Evolutionary conservation across 2,797 vertebrate genomes (phyloP).

Genomic region (Diplodus sargus): DNA sequence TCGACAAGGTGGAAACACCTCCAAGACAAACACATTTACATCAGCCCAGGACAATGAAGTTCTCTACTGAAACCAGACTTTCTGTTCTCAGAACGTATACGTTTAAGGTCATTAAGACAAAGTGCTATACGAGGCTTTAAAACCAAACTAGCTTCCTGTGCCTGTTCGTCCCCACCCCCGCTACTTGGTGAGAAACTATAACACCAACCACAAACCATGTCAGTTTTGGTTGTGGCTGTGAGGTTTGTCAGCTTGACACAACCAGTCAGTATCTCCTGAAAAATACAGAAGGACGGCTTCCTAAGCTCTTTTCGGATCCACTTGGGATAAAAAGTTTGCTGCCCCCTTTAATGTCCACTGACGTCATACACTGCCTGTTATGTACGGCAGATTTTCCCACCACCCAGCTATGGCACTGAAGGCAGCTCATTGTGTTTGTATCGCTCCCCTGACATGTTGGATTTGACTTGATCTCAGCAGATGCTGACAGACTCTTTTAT

Average conservation of each 20-base stretch:
- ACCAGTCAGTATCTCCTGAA: constrained; percentile 18
- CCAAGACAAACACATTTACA: constrained; percentile 1
- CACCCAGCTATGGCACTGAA: constrained; percentile 24
- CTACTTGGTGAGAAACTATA: constrained; percentile 52
- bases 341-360: constrained; percentile 5
- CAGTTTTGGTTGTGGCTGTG: constrained; percentile 55
- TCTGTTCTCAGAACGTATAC: constrained; percentile 18
- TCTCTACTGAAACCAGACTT: constrained; percentile 20
- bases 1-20: not conserved
- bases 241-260: constrained; percentile 25
- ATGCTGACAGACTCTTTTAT: constrained; percentile 24
- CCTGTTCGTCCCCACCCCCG: constrained; percentile 34
- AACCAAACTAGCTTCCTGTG: constrained; percentile 64
- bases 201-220: constrained; percentile 60
- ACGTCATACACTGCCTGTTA: constrained; percentile 28
- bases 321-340: constrained; percentile 17
- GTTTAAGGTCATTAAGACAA: constrained; percentile 58
- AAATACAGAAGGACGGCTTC: constrained; percentile 11
- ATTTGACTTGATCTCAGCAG: constrained; percentile 45
- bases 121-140: constrained; percentile 49
- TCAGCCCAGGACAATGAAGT: constrained; percentile 9
- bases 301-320: constrained; percentile 20
- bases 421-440: constrained; percentile 29
- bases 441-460: constrained; percentile 20
- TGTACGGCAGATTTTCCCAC: constrained; percentile 44